Evolutionary conservation across 2,113 vertebrate species (phyloP).

Genomic region (Sylvilagus bachmani): DNA sequence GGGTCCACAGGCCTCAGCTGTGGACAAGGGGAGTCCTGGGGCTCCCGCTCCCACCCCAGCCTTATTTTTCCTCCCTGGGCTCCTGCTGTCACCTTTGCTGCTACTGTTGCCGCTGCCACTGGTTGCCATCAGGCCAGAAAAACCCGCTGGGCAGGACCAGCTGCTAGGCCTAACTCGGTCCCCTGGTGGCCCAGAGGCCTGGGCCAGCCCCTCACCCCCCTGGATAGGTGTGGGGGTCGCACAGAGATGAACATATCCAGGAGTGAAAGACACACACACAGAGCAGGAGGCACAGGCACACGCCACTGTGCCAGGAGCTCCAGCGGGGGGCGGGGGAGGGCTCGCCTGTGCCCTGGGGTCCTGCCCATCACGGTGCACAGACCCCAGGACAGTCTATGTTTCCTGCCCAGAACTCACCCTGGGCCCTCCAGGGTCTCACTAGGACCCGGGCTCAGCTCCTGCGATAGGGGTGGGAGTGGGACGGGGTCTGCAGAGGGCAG

Average conservation of each 20-base stretch:
- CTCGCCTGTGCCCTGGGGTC: background rate
- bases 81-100: constrained; percentile 31
- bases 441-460: background rate
- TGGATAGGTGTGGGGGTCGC: background rate
- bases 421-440: background rate
- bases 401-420: too few species aligned
- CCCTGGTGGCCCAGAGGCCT: background rate
- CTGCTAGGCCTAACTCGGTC: background rate
- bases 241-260: background rate
- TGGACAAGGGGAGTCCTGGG: background rate
- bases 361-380: background rate
- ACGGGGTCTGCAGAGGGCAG: background rate
- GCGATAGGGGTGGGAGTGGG: background rate
- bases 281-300: background rate
- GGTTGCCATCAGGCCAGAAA: constrained; percentile 59
- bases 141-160: constrained; percentile 64
- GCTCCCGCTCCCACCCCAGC: background rate
- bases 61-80: background rate
- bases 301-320: background rate
- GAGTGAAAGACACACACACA: background rate
- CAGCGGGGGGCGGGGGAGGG: background rate
- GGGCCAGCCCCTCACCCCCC: background rate
- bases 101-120: background rate
- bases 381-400: too few species aligned
- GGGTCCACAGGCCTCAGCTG: background rate